Conservation (phyloP, 2,888 invertebrate genomes). For the Melolontha melolontha region DNA sequence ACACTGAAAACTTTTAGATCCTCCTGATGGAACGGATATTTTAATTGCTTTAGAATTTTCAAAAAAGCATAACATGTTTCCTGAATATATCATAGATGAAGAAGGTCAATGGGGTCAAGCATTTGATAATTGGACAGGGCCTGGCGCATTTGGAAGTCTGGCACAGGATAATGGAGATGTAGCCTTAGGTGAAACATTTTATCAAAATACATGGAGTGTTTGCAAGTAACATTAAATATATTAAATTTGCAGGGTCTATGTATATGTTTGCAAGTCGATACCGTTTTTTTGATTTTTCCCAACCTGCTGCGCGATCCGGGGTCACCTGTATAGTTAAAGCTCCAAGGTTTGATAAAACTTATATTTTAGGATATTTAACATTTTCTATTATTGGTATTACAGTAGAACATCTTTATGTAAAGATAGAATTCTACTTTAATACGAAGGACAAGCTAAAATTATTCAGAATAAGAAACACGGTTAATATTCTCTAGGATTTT, state of each 20-base stretch:
- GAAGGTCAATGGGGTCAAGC: constrained; percentile 75
- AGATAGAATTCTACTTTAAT: too few species aligned
- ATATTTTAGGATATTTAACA: background rate
- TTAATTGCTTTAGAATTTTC: constrained; percentile 68
- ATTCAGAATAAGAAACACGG: too few species aligned
- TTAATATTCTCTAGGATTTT: too few species aligned
- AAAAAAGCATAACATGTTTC: constrained; percentile 65
- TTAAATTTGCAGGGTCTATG: constrained; percentile 64
- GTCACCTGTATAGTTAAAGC: constrained; percentile 79
- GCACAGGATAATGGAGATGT: constrained; percentile 73
- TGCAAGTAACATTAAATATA: background rate
- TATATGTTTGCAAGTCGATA: constrained; percentile 75
- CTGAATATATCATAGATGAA: constrained; percentile 67
- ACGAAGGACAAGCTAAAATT: too few species aligned
- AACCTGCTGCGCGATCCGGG: constrained; percentile 71
- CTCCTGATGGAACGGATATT: constrained; percentile 70
- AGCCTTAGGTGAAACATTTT: constrained; percentile 67
- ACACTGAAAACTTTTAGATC: constrained; percentile 42
- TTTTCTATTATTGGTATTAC: too few species aligned
- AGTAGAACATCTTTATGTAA: too few species aligned
- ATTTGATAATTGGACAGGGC: constrained; percentile 74
- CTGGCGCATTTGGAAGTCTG: constrained; percentile 74
- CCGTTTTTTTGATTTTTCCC: constrained; percentile 72
- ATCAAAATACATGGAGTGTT: background rate
- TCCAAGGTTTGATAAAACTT: constrained; percentile 65